Base-by-base conservation (phyloP, 2,888 invertebrate species). In the Desoria tigrina region DNA sequence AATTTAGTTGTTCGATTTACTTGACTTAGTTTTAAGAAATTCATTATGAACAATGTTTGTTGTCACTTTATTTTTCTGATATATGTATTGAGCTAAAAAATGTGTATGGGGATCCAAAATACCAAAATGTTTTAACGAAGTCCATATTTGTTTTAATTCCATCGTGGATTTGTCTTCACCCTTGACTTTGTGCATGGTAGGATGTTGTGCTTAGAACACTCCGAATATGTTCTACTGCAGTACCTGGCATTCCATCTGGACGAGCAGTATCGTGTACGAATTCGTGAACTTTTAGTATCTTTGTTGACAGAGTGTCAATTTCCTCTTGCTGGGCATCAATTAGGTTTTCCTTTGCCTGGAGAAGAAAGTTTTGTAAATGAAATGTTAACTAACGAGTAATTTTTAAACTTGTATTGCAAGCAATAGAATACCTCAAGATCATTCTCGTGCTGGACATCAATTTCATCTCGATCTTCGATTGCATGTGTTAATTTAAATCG, bases 311-410 rank as follows among this genome's bases (percentile, higher is more conserved):
- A 51, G 79, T 77, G 23, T 79, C 77, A 37, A 84, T 81, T 72
- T 84, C 82, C 14, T 81, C 78, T 74, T 81, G 81, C 72, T 84
- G 80, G 66, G 81, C 68, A 71, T 78, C 78, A 68, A 84, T 81
- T 37, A 83, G 78, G 68, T 79, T 79, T 42, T 81, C 79, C 68
- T 81, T 81, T 66, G 84, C 83, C 59, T 77, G 71, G 56, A n/a
- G 79, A 77, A 62, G 18, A 21, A 49, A 16, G 49, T n/a, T n/a
- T 39, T 39, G 9, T 39, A 11, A 39, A 39, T 39, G 9, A 39
- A 16, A 11, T 16, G 39, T 39, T 39, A 39, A 39, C 16, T 39
- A 11, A 39, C 9, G 39, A 39, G 39, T 39, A 11, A 39, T 39
- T 39, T 11, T n/a, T n/a, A n/a, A 39, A 39, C 9, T 39, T 11